These are phyloP conservation scores for Brachyrhaphis roseni DNA, from an alignment of 2,797 vertebrate species.

Conservation along the genomic window DNA sequence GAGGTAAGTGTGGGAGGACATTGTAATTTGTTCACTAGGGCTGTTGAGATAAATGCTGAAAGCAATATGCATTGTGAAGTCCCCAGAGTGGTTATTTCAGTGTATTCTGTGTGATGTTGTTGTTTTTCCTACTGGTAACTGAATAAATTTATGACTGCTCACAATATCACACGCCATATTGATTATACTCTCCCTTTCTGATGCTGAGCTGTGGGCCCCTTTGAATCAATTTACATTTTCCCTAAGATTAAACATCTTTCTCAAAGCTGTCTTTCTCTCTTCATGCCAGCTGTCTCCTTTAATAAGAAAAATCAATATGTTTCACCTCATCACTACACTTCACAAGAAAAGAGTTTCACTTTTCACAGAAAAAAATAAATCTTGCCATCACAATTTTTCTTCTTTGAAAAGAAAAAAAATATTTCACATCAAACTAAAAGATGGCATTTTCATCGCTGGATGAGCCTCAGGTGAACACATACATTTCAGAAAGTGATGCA, in stretches of 20 bases:
- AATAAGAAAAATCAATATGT: constrained; percentile 22
- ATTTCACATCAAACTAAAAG: constrained; percentile 18
- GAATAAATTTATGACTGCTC: neutral
- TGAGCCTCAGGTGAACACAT: constrained; percentile 46
- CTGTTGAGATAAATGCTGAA: constrained; percentile 2
- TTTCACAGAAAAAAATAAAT: constrained; percentile 7
- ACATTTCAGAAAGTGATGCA: constrained; percentile 8
- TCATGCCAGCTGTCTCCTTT: constrained; percentile 21
- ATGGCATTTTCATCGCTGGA: constrained; percentile 13
- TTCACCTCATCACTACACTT: constrained; percentile 30
- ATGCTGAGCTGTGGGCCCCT: neutral
- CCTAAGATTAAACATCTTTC: constrained; percentile 25
- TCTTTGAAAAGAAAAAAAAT: constrained; percentile 4
- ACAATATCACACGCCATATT: constrained; percentile 1
- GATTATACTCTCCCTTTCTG: neutral
- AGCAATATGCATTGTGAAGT: neutral
- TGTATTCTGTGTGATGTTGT: neutral
- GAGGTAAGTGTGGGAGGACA: constrained; percentile 17
- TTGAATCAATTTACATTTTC: constrained; percentile 27
- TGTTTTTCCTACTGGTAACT: constrained; percentile 3
- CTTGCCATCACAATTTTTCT: constrained; percentile 2
- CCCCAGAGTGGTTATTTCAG: constrained; percentile 1
- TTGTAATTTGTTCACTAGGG: constrained; percentile 6
- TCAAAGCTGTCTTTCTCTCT: constrained; percentile 8
- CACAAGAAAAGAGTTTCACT: constrained; percentile 10